A percentile compares a stretch with the other conserved stretches of the same genome.
Evolutionary conservation across 2,888 invertebrate species (phyloP).

Genomic region (Lacanobia oleracea): DNA sequence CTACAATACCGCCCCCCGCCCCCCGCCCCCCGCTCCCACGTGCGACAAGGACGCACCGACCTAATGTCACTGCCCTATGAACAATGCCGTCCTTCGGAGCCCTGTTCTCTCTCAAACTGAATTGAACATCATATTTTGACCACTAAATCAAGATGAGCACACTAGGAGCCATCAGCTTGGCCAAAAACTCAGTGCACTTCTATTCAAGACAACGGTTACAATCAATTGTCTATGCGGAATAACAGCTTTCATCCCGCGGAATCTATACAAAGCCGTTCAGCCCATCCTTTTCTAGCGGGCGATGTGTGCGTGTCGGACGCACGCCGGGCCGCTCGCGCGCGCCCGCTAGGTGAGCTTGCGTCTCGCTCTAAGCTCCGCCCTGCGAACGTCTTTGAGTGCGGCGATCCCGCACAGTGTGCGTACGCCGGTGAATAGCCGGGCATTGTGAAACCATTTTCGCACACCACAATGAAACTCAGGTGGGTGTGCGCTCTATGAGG

Average conservation of each 20-base stretch:
- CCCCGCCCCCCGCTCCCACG: constrained; percentile 81
- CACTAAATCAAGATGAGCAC: constrained; percentile 35
- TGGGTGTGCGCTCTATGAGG: constrained; percentile 89
- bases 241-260: constrained; percentile 86
- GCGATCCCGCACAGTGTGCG: constrained; percentile 82
- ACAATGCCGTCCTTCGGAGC: constrained; percentile 87
- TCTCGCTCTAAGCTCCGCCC: constrained; percentile 89
- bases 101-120: constrained; percentile 71
- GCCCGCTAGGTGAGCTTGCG: constrained; percentile 80
- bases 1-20: constrained; percentile 89
- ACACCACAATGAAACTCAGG: constrained; percentile 87
- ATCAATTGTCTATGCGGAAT: constrained; percentile 89
- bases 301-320: constrained; percentile 84
- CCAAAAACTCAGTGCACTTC: constrained; percentile 69
- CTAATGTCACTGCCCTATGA: constrained; percentile 90
- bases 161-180: constrained; percentile 37
- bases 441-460: constrained; percentile 86
- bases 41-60: constrained; percentile 89
- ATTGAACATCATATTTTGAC: constrained; percentile 71
- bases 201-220: constrained; percentile 79
- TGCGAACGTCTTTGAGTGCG: constrained; percentile 81
- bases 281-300: constrained; percentile 88
- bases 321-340: constrained; percentile 78
- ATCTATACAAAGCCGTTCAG: constrained; percentile 89
- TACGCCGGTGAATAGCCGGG: constrained; percentile 81